Conservation (phyloP, 2,797 vertebrate genomes). For the Taenioides sp. region DNA sequence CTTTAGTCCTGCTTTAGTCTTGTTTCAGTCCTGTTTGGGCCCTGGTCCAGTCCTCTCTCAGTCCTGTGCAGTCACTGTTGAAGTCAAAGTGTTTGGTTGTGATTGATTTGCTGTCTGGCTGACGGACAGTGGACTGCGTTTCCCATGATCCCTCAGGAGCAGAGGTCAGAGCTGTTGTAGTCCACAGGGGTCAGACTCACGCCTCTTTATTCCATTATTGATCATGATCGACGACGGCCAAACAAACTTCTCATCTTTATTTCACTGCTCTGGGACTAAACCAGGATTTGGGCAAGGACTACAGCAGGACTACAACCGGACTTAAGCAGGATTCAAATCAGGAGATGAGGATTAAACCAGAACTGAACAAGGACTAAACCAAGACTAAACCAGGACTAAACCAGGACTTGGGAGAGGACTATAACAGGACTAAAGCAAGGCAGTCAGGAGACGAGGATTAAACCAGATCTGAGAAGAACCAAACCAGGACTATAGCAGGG, state of each 20-base stretch:
- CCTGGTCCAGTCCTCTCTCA: not conserved
- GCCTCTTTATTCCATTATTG: slow-evolving; percentile 15
- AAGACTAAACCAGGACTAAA: not conserved
- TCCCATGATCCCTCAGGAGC: slow-evolving; percentile 17
- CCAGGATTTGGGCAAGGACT: not conserved
- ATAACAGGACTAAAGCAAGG: not conserved
- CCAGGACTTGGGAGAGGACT: not conserved
- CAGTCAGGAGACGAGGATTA: not conserved
- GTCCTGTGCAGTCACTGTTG: not conserved
- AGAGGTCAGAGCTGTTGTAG: slow-evolving; percentile 8
- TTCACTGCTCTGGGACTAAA: slow-evolving; percentile 1
- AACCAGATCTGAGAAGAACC: not conserved
- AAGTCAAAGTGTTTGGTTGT: not conserved
- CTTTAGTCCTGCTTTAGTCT: not conserved
- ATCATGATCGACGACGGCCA: slow-evolving; percentile 6
- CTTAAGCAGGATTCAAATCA: not conserved
- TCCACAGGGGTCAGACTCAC: not conserved
- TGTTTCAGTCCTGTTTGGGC: not conserved
- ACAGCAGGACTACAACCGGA: not conserved
- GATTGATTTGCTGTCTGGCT: slow-evolving; percentile 11
- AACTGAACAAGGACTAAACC: not conserved
- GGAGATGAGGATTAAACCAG: not conserved
- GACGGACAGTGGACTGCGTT: slow-evolving; percentile 12
- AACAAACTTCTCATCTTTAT: slow-evolving; percentile 5
- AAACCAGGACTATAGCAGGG: not conserved